Evolutionary conservation across 2,888 invertebrate genomes (phyloP), one percentile per base, ranked within the genome.

Genomic region (Protophormia terraenovae): DNA sequence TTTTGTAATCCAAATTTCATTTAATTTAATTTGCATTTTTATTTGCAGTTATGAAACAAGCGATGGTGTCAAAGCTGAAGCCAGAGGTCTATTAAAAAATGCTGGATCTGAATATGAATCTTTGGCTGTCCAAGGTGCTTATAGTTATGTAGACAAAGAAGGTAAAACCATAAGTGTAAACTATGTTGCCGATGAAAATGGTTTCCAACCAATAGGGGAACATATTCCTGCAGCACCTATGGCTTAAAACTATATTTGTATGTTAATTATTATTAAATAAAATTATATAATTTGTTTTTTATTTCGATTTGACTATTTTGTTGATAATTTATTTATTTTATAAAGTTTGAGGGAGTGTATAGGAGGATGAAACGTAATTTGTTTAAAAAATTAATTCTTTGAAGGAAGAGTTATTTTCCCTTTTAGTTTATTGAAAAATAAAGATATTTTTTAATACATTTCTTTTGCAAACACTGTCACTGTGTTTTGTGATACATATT

Each of bases 111-210:
- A 94, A 53, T 91, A 94, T 76, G 93, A 94, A 80, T 91, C 92
- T n/a, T 89, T 94, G 10, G 88, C 91, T 4, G 92, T 94, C n/a
- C 90, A 88, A 58, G 94, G 94, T 47, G 91, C 92, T 8, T 94
- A 93, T 90, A 89, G 92, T 7, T 94, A 93, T 93, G 90, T 94
- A 0, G 94, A 93, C n/a, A 93, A 93, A 41, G 94, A 94, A 86
- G 94, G 94, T 3, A 92, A 93, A 16, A 91, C 91, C 0, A 95
- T 95, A 90, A 93, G 93, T 3, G 94, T 95, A 79, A 94, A 50
- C 75, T 90, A 89, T 64, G 35, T 80, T 0, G 73, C 72, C 10
- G 72, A 80, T 27, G 80, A 80, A 66, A 72, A 80, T 50, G 66
- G 72, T 32, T 79, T 79, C 4, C 62, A 80, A 27, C 66, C 80